Percentiles rank a stretch among this genome's conserved stretches.
These are phyloP conservation scores for Drosophila melanica DNA, from an alignment of 1,140 invertebrate species.

Conservation along the genomic window DNA sequence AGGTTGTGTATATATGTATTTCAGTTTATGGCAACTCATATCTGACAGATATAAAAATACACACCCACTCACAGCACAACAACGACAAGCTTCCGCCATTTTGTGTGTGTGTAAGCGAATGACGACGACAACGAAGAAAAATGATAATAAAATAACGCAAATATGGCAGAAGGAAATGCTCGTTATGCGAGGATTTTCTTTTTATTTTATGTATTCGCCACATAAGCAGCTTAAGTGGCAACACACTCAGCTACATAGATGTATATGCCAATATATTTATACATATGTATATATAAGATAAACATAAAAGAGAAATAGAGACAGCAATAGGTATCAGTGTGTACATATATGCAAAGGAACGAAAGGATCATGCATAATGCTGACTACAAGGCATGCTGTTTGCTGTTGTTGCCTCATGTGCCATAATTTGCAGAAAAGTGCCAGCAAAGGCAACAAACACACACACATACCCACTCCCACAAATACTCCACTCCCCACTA, in stretches of 20 bases:
- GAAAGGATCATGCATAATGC: constrained; percentile 75
- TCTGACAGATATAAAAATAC: constrained; percentile 71
- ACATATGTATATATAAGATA: neutral
- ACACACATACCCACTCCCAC: constrained; percentile 17
- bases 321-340: constrained; percentile 31
- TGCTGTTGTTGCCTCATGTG: constrained; percentile 60
- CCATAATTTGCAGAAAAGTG: constrained; percentile 79
- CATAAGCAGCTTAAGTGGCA: constrained; percentile 82
- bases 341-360: constrained; percentile 48
- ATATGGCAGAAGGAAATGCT: constrained; percentile 80
- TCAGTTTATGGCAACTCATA: constrained; percentile 81
- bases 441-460: constrained; percentile 48
- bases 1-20: constrained; percentile 33
- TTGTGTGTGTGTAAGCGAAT: constrained; percentile 48
- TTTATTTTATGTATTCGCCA: constrained; percentile 80
- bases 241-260: constrained; percentile 21
- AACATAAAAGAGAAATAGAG: constrained; percentile 19
- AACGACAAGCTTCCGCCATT: constrained; percentile 48
- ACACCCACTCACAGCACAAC: constrained; percentile 24
- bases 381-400: constrained; percentile 43
- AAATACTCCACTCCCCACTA: constrained; percentile 3
- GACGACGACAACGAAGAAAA: constrained; percentile 51
- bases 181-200: constrained; percentile 75
- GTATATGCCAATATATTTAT: constrained; percentile 5
- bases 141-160: constrained; percentile 83